A percentile compares a stretch with the other conserved stretches of the same genome.
Conservation (phyloP, 2,113 vertebrate species). For the Eurypyga helias region DNA sequence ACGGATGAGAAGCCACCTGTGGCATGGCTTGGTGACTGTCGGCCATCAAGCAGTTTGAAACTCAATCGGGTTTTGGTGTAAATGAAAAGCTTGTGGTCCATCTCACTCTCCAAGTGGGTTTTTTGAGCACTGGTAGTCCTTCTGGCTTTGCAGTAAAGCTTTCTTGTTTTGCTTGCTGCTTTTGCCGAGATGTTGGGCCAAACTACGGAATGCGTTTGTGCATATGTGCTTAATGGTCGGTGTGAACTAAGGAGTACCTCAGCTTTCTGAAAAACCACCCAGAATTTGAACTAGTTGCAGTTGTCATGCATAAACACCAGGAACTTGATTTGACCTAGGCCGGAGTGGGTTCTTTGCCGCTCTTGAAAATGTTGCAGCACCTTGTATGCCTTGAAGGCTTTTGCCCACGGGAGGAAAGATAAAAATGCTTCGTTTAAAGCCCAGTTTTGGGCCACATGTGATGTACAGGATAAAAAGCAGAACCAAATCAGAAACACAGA, state of each 20-base stretch:
- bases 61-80: background rate
- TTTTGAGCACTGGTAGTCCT: background rate
- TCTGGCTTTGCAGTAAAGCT: background rate
- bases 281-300: background rate
- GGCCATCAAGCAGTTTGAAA: background rate
- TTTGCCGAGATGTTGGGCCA: background rate
- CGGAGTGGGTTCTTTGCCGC: background rate
- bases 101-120: background rate
- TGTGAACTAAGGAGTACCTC: background rate
- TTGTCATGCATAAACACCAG: background rate
- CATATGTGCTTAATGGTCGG: background rate
- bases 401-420: background rate
- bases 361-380: background rate
- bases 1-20: background rate
- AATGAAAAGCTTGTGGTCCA: background rate
- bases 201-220: background rate
- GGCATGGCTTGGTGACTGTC: background rate
- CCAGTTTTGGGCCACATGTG: background rate
- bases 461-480: background rate
- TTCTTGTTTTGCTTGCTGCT: conserved; percentile 13
- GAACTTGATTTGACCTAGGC: background rate
- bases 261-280: background rate
- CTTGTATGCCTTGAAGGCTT: background rate
- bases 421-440: background rate
- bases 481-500: background rate